Evolutionary conservation across 2,888 invertebrate genomes (phyloP).

Genomic region (Marasmarcha lunaedactyla): DNA sequence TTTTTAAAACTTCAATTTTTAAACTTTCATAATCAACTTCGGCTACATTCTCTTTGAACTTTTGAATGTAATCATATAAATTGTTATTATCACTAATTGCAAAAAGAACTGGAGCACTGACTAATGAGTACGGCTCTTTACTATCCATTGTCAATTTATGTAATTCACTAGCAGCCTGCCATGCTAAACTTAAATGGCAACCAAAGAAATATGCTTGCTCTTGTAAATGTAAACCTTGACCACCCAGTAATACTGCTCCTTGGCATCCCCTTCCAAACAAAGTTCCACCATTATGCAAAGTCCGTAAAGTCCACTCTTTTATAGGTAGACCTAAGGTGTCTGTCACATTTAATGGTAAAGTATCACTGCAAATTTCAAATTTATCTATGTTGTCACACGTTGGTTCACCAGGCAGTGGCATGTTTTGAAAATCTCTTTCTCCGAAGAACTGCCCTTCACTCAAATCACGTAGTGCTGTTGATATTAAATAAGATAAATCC

Average conservation of each 20-base stretch:
- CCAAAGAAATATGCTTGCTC: conserved; percentile 83
- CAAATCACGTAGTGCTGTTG: conserved; percentile 82
- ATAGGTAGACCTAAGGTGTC: conserved; percentile 66
- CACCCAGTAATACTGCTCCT: conserved; percentile 81
- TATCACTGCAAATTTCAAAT: conserved; percentile 40
- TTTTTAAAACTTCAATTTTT: conserved; percentile 42
- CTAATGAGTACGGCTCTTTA: conserved; percentile 73
- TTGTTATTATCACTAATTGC: conserved; percentile 80
- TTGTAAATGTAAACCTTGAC: conserved; percentile 74
- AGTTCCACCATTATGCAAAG: conserved; percentile 77
- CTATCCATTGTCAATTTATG: conserved; percentile 64
- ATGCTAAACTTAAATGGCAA: conserved; percentile 82
- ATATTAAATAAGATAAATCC: conserved; percentile 84
- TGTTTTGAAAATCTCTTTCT: conserved; percentile 79
- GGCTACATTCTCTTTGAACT: conserved; percentile 67
- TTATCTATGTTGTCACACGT: conserved; percentile 24
- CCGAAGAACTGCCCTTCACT: conserved; percentile 87
- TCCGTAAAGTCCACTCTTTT: conserved; percentile 79
- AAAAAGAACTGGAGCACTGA: conserved; percentile 86
- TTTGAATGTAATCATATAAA: conserved; percentile 68
- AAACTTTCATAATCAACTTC: conserved; percentile 72
- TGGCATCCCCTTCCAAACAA: conserved; percentile 81
- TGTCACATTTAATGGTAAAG: conserved; percentile 42
- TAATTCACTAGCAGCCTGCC: conserved; percentile 74
- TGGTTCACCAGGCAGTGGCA: conserved; percentile 77